A percentile compares a stretch with the other conserved stretches of the same genome.
Evolutionary conservation across 1,140 invertebrate genomes (phyloP).

Genomic region (Musca vetustissima): DNA sequence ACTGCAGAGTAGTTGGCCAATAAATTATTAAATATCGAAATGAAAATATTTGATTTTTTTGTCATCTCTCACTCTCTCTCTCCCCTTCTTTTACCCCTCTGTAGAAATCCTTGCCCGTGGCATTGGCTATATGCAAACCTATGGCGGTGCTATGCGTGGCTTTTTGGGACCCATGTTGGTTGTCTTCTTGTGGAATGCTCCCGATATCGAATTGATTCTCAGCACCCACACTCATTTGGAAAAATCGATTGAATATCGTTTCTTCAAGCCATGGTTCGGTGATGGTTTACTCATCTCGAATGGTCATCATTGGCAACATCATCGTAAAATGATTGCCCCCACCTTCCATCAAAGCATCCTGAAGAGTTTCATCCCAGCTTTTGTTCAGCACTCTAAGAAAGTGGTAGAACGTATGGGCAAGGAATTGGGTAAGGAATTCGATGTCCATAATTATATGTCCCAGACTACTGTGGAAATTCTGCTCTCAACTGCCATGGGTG

Average conservation of each 20-base stretch:
- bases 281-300: slow-evolving; percentile 81
- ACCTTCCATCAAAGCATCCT: slow-evolving; percentile 91
- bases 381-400: slow-evolving; percentile 78
- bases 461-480: slow-evolving; percentile 86
- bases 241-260: slow-evolving; percentile 78
- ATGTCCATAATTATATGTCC: slow-evolving; percentile 83
- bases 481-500: slow-evolving; percentile 76
- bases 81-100: slow-evolving; percentile 6
- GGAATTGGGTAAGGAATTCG: slow-evolving; percentile 69
- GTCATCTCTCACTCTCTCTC: neutral
- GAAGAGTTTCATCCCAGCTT: slow-evolving; percentile 83
- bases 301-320: slow-evolving; percentile 80
- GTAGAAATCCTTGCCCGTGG: slow-evolving; percentile 57
- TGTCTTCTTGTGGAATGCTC: slow-evolving; percentile 65
- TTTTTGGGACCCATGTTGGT: slow-evolving; percentile 69
- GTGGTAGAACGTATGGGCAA: slow-evolving; percentile 69
- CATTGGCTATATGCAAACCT: slow-evolving; percentile 57
- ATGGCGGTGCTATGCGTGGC: slow-evolving; percentile 62
- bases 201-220: slow-evolving; percentile 71
- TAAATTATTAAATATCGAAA: no score
- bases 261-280: slow-evolving; percentile 88
- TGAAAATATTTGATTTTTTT: no score
- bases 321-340: slow-evolving; percentile 88
- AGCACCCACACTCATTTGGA: slow-evolving; percentile 76
- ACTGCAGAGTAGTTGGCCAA: no score